Evolutionary conservation across 1,140 invertebrate species (phyloP), one percentile per base, ranked within the genome.

Genomic region (Drosophila virilis): DNA sequence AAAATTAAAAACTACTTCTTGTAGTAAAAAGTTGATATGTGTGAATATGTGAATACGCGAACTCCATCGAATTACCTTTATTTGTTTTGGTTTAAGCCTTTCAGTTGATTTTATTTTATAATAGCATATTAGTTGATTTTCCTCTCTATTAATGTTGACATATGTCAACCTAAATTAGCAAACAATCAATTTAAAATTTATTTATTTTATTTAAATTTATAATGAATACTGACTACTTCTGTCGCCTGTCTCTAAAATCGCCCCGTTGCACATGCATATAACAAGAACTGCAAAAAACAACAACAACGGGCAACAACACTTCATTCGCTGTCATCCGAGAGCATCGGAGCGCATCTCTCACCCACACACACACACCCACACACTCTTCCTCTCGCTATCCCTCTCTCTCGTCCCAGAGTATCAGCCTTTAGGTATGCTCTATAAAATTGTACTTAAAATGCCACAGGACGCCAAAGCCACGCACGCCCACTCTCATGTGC

Each of bases 391-490:
- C 17, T n/a, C 58, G 35, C 42, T 22, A 37, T 42, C 12, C 43
- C 9, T n/a, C 42, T 42, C 55, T 68, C 43, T 54, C 73, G 46
- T 54, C 54, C 17, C 1, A 17, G 17, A 17, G 17, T 17, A 17
- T 22, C 22, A 22, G 17, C 78, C 70, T 74, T 71, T 78, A 81
- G 74, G 78, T 86, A 78, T 77, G 82, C 82, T 82, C 78, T 88
- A 81, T 86, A 82, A 86, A 86, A 86, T 86, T 78, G 80, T 82
- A 82, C 78, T 86, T 86, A 86, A 78, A 86, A 86, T 82, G 83
- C 82, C 82, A 81, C 82, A 85, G 71, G 78, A 86, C 58, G 28
- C 45, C 45, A 57, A 33, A 57, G 68, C 79, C 79, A 52, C 67
- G 57, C 17, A 58, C 65, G 59, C 66, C 72, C 59, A 48, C 50